Percentiles rank a stretch among this genome's conserved stretches.
Conservation (phyloP, 2,888 invertebrate genomes). For the Tholera decimalis region DNA sequence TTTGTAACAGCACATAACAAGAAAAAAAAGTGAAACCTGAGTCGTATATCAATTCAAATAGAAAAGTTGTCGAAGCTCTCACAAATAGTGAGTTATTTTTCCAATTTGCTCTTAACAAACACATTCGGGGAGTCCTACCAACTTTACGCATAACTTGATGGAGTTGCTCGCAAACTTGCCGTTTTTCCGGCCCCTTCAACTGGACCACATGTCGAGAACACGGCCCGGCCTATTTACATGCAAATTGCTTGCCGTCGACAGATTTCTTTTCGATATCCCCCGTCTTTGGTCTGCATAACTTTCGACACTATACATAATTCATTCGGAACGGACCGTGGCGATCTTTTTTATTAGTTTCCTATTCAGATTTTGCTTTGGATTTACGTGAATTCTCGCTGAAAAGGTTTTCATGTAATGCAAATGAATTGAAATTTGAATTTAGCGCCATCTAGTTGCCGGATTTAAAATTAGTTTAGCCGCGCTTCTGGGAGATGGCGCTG, state of each 20-base stretch:
- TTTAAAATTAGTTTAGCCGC: conserved; percentile 29
- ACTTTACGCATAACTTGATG: conserved; percentile 82
- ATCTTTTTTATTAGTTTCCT: conserved; percentile 69
- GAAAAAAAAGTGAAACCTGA: conserved; percentile 65
- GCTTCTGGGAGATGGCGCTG: conserved; percentile 67
- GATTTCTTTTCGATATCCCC: conserved; percentile 74
- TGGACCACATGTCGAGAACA: conserved; percentile 77
- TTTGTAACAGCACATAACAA: conserved; percentile 44
- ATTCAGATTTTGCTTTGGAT: conserved; percentile 59
- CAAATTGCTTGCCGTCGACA: conserved; percentile 75
- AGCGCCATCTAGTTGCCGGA: conserved; percentile 67
- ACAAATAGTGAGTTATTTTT: conserved; percentile 76
- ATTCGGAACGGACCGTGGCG: conserved; percentile 67
- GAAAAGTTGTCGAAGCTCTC: conserved; percentile 54
- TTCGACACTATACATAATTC: conserved; percentile 74
- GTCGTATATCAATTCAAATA: conserved; percentile 74
- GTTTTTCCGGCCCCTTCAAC: conserved; percentile 63
- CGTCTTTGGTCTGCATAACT: conserved; percentile 73
- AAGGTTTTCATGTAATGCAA: conserved; percentile 43
- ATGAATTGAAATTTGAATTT: conserved; percentile 38
- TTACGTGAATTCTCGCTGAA: conserved; percentile 36
- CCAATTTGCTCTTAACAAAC: conserved; percentile 77
- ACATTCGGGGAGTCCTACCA: conserved; percentile 68
- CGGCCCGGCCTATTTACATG: conserved; percentile 79
- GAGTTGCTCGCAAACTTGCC: conserved; percentile 54